Conservation (phyloP, 2,113 vertebrate genomes). For the Dasyurus viverrinus region DNA sequence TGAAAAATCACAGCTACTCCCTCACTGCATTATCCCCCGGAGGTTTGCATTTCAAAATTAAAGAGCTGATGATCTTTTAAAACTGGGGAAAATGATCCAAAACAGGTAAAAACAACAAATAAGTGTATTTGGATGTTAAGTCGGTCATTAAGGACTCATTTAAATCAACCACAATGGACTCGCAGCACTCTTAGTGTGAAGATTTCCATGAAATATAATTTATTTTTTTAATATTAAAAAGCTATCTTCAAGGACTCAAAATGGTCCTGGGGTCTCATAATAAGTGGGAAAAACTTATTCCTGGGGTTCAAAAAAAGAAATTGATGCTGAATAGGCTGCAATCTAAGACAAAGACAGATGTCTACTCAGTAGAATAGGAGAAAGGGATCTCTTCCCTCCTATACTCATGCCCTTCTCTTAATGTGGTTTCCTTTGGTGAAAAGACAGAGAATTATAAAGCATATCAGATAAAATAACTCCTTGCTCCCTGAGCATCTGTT, state of each 20-base stretch:
- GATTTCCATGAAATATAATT: constrained; percentile 39
- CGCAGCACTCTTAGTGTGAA: constrained; percentile 18
- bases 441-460: constrained; percentile 7
- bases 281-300: constrained; percentile 14
- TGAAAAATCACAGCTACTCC: constrained; percentile 64
- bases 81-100: constrained; percentile 31
- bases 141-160: constrained; percentile 17
- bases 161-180: constrained; percentile 1
- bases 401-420: not conserved
- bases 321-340: not conserved
- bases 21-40: constrained; percentile 49
- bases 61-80: constrained; percentile 65
- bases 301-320: constrained; percentile 15
- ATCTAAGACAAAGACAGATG: constrained; percentile 16
- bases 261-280: constrained; percentile 18
- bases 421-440: not conserved
- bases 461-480: not conserved
- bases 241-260: constrained; percentile 35
- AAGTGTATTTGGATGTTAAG: not conserved
- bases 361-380: not conserved
- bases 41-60: constrained; percentile 59
- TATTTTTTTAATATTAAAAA: constrained; percentile 22
- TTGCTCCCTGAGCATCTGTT: not conserved
- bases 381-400: not conserved
- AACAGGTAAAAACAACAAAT: constrained; percentile 13